Conservation (phyloP, 2,113 vertebrate species). For the Hyperoodon ampullatus region DNA sequence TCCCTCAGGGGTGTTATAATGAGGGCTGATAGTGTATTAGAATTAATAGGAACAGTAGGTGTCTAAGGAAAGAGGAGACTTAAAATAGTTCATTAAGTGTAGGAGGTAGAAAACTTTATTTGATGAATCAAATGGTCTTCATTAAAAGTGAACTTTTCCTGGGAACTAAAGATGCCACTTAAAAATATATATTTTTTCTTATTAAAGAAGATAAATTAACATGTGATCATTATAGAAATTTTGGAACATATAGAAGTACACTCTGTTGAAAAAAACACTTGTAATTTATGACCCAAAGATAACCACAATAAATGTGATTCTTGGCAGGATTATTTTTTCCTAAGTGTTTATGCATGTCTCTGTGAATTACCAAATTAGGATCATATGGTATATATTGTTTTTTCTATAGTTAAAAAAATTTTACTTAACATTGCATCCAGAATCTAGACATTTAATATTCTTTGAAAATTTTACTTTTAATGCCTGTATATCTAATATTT, state of each 20-base stretch:
- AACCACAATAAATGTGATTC: not conserved
- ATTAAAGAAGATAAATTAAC: constrained; percentile 41
- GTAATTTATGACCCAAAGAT: not conserved
- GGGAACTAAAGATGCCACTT: constrained; percentile 45
- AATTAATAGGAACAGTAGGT: constrained; percentile 82
- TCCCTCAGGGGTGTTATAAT: constrained; percentile 69
- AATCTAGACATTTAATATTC: not conserved
- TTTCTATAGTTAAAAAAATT: not conserved
- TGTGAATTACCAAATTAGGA: not conserved
- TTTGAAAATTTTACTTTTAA: constrained; percentile 6
- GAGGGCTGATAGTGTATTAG: constrained; percentile 69
- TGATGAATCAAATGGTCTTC: constrained; percentile 77
- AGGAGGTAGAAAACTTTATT: constrained; percentile 80
- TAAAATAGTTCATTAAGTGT: constrained; percentile 78
- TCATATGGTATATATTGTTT: not conserved
- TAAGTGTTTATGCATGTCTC: not conserved
- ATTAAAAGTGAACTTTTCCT: constrained; percentile 75
- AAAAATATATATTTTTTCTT: constrained; percentile 55
- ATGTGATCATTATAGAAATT: not conserved
- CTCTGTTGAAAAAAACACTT: not conserved
- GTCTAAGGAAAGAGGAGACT: constrained; percentile 81
- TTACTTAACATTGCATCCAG: not conserved
- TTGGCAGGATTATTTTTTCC: not conserved
- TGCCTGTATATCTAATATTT: not conserved
- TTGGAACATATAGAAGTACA: not conserved